A percentile compares a stretch with the other conserved stretches of the same genome.
Evolutionary conservation across 2,797 vertebrate species (phyloP).

Genomic region (Echeneis naucrates): DNA sequence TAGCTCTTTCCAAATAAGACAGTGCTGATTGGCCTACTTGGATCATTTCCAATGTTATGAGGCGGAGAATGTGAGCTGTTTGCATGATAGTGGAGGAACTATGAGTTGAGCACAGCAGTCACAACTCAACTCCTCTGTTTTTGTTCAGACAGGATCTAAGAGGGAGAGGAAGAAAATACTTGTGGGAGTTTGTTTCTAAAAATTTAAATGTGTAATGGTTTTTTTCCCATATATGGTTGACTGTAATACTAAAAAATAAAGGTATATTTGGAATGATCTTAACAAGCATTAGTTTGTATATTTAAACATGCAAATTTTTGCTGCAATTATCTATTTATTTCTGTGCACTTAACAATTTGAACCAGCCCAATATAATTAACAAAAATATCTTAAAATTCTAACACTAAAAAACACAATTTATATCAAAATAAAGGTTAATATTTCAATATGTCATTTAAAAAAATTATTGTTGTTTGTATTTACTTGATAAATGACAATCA

Average conservation of each 20-base stretch:
- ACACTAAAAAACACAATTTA: background rate
- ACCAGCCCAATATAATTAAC: background rate
- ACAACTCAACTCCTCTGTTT: slow-evolving; percentile 11
- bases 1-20: slow-evolving; percentile 66
- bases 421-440: background rate
- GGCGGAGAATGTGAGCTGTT: slow-evolving; percentile 64
- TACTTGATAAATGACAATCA: slow-evolving; percentile 17
- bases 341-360: background rate
- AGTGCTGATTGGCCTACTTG: slow-evolving; percentile 80
- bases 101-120: slow-evolving; percentile 26
- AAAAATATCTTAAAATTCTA: too few species aligned
- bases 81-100: slow-evolving; percentile 62
- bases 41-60: slow-evolving; percentile 71
- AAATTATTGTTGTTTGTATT: background rate
- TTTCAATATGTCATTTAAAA: too few species aligned
- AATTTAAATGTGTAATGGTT: background rate
- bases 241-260: background rate
- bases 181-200: background rate
- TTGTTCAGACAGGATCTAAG: slow-evolving; percentile 11
- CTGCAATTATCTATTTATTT: background rate
- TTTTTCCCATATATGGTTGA: background rate
- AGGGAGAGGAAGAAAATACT: background rate
- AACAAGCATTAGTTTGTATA: background rate
- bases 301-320: background rate
- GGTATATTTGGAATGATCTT: background rate